Base-by-base conservation (phyloP, 2,888 invertebrate species). In the Scaeva pyrastri region DNA sequence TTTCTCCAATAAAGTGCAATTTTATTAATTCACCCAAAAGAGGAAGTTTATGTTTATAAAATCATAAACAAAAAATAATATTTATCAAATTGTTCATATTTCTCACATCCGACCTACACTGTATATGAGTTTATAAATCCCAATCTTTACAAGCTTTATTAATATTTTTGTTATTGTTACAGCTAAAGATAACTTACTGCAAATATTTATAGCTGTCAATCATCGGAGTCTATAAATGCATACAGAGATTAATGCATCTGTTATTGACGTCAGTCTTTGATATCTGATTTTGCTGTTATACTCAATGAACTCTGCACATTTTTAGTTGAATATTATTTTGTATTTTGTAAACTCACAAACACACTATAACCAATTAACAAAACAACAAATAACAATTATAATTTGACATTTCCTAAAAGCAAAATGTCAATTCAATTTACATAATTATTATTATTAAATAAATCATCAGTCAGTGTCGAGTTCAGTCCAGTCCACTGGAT, bases 131-230 rank as follows among this genome's bases (percentile, higher is more conserved):
- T n/a, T n/a, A n/a, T n/a, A 26, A 52, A 52, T 23, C 23, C 26
- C 23, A 52, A 6, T n/a, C n/a, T 23, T 23, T 26, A 2, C 4
- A 5, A 19, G 19, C 11, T 19, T 11, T 48, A n/a, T 52, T 8
- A 52, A 7, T 45, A 39, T 11, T 12, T 11, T 12, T 11, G 11
- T n/a, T 14, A 14, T n/a, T 7, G 14, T 11, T 26, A 23, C 3
- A 14, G 14, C n/a, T 39, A 52, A 26, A 52, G 23, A 26, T 19
- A 58, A 36, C 36, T 36, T 36, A 58, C n/a, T 36, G n/a, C 2
- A 58, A 58, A 58, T 36, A 36, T 58, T 58, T 58, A 58, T 58
- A 58, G n/a, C 58, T 58, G 58, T 58, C 58, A 19, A 58, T 58
- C 56, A 55, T 31, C 10, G 31, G 2, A n/a, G 11, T 1, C 26